A percentile compares a stretch with the other conserved stretches of the same genome.
Evolutionary conservation across 2,797 vertebrate genomes (phyloP).

Genomic region (Channallabes apus): DNA sequence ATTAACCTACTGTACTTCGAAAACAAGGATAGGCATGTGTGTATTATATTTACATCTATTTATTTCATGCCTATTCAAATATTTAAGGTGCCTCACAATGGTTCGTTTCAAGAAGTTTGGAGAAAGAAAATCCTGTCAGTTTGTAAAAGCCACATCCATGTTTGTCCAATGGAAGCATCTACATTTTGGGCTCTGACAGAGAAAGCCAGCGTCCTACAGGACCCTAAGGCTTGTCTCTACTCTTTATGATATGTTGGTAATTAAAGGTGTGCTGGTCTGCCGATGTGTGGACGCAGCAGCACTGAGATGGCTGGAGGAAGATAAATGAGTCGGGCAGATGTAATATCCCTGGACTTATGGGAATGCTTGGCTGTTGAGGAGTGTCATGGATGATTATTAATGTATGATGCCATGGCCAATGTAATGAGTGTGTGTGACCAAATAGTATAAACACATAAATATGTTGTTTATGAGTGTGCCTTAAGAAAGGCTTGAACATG

Average conservation of each 20-base stretch:
- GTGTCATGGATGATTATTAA: constrained; percentile 92
- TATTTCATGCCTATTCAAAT: constrained; percentile 6
- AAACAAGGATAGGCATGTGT: not conserved
- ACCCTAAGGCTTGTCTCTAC: constrained; percentile 78
- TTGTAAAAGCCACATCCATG: not conserved
- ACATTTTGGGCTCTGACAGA: constrained; percentile 22
- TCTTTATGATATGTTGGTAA: constrained; percentile 89
- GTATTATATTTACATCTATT: not conserved
- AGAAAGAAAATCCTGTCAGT: not conserved
- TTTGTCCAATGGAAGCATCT: constrained; percentile 19
- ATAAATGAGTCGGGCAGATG: constrained; percentile 87
- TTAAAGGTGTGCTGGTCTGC: constrained; percentile 80
- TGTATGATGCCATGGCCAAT: constrained; percentile 83
- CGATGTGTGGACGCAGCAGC: constrained; percentile 62
- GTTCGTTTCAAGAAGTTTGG: not conserved
- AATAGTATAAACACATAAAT: constrained; percentile 58
- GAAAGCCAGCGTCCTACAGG: constrained; percentile 65
- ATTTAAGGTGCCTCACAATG: not conserved
- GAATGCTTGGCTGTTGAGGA: constrained; percentile 85
- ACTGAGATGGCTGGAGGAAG: constrained; percentile 72
- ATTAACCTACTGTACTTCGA: not conserved
- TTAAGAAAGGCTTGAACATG: constrained; percentile 23
- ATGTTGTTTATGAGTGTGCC: constrained; percentile 48
- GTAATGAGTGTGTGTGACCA: constrained; percentile 74
- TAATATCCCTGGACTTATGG: constrained; percentile 89